Evolutionary conservation across 1,140 invertebrate species (phyloP).

Genomic region (Calephelis virginiensis): DNA sequence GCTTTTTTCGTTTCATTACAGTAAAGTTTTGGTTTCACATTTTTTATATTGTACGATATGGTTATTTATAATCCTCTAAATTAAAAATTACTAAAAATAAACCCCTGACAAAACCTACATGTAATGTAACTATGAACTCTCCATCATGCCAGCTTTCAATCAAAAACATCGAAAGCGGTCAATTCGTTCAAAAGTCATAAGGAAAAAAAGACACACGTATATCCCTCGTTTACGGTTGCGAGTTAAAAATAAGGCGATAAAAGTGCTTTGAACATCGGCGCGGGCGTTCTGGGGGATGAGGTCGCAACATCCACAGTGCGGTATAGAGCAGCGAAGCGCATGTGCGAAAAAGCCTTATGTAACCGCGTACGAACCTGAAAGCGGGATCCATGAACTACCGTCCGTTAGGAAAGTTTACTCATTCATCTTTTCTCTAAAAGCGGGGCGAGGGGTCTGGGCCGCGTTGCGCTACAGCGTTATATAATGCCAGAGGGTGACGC

Average conservation of each 20-base stretch:
- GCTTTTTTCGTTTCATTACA: no score
- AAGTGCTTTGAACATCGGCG: slow-evolving; percentile 29
- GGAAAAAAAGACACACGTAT: no score
- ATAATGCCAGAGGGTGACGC: slow-evolving; percentile 58
- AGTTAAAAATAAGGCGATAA: background rate
- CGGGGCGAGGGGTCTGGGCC: slow-evolving; percentile 55
- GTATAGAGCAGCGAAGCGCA: slow-evolving; percentile 36
- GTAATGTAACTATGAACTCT: no score
- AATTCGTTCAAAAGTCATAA: no score
- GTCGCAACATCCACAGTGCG: slow-evolving; percentile 29
- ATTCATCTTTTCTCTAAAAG: slow-evolving; percentile 75
- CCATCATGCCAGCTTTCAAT: no score
- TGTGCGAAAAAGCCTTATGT: slow-evolving; percentile 57
- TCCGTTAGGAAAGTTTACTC: slow-evolving; percentile 73
- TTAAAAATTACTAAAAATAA: no score
- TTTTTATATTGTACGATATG: no score
- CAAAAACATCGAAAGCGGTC: no score
- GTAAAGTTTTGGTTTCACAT: no score
- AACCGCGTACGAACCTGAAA: slow-evolving; percentile 58
- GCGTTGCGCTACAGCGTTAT: slow-evolving; percentile 64
- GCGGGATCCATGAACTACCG: slow-evolving; percentile 64
- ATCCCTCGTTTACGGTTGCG: no score
- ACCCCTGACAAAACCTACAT: no score
- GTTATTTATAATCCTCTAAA: no score
- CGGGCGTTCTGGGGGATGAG: slow-evolving; percentile 30